Percentiles rank a stretch among this genome's conserved stretches.
phyloP scores from a whole-genome alignment of 2,113 vertebrate genomes.

The Eulemur macaco region DNA sequence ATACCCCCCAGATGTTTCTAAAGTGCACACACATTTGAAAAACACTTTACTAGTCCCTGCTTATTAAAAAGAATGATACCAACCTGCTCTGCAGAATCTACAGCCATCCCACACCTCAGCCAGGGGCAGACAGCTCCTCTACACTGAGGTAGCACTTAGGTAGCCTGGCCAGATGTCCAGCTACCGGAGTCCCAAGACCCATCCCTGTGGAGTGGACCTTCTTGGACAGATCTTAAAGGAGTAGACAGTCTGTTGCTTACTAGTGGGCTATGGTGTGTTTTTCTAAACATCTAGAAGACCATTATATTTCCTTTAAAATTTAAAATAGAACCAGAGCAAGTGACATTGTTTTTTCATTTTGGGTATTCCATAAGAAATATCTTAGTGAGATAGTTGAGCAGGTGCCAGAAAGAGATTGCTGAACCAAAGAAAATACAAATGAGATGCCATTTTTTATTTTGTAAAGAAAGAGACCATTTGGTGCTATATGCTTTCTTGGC shows the following conservation, averaged over 20 bases:
- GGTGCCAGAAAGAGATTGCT: slow-evolving; percentile 20
- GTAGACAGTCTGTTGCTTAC: background rate
- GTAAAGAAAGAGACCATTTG: slow-evolving; percentile 48
- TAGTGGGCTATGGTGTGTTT: background rate
- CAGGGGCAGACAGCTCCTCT: background rate
- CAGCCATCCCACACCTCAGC: background rate
- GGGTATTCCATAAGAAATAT: background rate
- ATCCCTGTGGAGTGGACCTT: background rate
- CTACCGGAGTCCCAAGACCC: background rate
- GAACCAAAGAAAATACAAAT: slow-evolving; percentile 1
- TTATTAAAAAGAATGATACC: background rate
- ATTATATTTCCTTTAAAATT: slow-evolving; percentile 34
- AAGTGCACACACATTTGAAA: background rate
- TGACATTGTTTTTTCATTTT: background rate
- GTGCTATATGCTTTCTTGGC: background rate
- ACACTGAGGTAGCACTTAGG: background rate
- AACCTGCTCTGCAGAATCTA: background rate
- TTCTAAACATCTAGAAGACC: background rate
- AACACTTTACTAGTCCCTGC: background rate
- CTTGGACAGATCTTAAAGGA: background rate
- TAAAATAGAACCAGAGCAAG: background rate
- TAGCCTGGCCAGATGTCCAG: background rate
- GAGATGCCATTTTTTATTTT: slow-evolving; percentile 29
- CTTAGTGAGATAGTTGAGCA: background rate
- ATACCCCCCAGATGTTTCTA: background rate